Conservation (phyloP, 2,797 vertebrate species). For the Trachurus trachurus region DNA sequence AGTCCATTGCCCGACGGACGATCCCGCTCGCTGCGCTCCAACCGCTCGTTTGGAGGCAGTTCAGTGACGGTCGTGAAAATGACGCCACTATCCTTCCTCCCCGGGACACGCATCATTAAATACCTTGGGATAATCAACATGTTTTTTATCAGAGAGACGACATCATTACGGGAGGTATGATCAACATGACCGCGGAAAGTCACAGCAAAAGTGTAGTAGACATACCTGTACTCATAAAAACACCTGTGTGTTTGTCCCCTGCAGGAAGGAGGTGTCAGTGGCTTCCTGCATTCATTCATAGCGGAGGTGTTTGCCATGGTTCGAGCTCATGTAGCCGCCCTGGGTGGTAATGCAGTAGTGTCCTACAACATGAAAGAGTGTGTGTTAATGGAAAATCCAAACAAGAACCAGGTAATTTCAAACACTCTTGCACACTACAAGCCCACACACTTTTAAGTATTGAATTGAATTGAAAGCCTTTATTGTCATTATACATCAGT, state of each 20-base stretch:
- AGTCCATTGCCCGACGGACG: constrained; percentile 93
- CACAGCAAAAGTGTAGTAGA: background rate
- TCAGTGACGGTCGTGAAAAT: constrained; percentile 96
- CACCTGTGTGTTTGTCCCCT: constrained; percentile 37
- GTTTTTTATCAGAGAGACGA: constrained; percentile 99
- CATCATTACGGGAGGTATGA: constrained; percentile 94
- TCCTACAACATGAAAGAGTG: constrained; percentile 99
- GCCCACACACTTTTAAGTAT: background rate
- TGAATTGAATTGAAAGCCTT: too few species aligned
- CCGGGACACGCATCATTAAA: constrained; percentile 95
- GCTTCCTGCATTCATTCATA: constrained; percentile 97
- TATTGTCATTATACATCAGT: too few species aligned
- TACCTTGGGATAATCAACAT: constrained; percentile 99
- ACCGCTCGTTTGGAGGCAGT: constrained; percentile 85
- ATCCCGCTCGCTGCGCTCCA: constrained; percentile 89
- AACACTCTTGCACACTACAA: background rate
- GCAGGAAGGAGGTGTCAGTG: constrained; percentile 98
- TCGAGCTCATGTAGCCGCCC: constrained; percentile 95
- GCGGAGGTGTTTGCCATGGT: constrained; percentile 99
- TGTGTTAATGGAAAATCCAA: constrained; percentile 99
- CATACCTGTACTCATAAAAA: background rate
- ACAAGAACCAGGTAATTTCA: constrained; percentile 95
- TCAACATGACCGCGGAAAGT: background rate
- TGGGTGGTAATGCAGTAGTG: constrained; percentile 97
- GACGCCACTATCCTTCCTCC: constrained; percentile 97